Evolutionary conservation across 2,888 invertebrate genomes (phyloP).

Genomic region (Lasioglossum oenotherae): DNA sequence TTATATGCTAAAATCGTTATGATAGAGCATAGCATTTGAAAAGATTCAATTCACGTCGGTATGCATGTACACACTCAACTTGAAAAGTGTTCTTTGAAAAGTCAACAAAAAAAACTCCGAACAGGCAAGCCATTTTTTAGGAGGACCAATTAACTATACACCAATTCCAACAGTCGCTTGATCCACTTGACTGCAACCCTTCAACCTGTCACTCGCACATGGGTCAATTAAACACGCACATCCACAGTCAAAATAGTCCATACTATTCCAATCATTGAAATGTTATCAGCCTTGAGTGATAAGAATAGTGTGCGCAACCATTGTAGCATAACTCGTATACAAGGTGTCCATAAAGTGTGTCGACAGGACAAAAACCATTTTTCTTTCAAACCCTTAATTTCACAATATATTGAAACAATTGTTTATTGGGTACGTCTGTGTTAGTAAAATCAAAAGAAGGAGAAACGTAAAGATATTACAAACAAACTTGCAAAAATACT

Average conservation of each 20-base stretch:
- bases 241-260: not conserved
- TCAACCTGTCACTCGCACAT: not conserved
- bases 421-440: too few relatives aligned
- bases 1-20: not conserved
- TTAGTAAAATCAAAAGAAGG: too few relatives aligned
- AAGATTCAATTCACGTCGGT: not conserved
- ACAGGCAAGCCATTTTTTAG: not conserved
- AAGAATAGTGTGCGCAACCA: not conserved
- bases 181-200: not conserved
- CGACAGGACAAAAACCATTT: not conserved
- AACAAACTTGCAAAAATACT: too few relatives aligned
- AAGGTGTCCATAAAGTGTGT: not conserved
- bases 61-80: not conserved
- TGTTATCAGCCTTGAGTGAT: conserved; percentile 4
- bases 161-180: not conserved
- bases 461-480: too few relatives aligned
- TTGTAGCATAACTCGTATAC: not conserved
- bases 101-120: not conserved
- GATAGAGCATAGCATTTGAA: not conserved
- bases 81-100: not conserved
- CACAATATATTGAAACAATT: too few relatives aligned
- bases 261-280: not conserved
- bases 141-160: not conserved
- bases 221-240: not conserved
- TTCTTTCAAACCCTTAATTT: not conserved